Evolutionary conservation across 2,797 vertebrate genomes (phyloP).

Genomic region (Anguilla anguilla): DNA sequence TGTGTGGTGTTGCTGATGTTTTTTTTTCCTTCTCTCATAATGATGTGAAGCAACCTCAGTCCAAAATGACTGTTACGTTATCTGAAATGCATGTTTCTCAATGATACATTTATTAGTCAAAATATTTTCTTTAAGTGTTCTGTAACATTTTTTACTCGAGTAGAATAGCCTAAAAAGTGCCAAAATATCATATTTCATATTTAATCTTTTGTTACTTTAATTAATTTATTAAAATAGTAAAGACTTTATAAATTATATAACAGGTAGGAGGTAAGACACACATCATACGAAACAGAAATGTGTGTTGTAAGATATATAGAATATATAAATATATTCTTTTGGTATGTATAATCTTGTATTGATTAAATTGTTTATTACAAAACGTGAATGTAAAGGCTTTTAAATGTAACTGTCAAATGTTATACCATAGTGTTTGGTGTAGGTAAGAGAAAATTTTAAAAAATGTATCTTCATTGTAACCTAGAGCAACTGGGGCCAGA

Average conservation of each 20-base stretch:
- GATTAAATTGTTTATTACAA: slow-evolving; percentile 81
- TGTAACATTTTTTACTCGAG: not conserved
- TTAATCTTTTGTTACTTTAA: slow-evolving; percentile 42
- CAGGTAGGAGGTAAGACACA: slow-evolving; percentile 68
- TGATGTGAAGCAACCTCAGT: not conserved
- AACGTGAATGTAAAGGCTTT: slow-evolving; percentile 81
- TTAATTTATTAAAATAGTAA: slow-evolving; percentile 61
- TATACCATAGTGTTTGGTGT: slow-evolving; percentile 80
- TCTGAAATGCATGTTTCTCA: slow-evolving; percentile 30
- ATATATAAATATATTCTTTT: slow-evolving; percentile 79
- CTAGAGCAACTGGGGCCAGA: slow-evolving; percentile 56
- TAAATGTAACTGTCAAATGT: slow-evolving; percentile 74
- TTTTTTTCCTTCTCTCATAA: not conserved
- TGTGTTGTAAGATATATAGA: slow-evolving; percentile 22
- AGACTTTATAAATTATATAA: slow-evolving; percentile 53
- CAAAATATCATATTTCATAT: slow-evolving; percentile 43
- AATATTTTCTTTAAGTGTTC: not conserved
- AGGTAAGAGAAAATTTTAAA: slow-evolving; percentile 73
- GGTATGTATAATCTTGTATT: slow-evolving; percentile 80
- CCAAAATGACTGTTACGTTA: slow-evolving; percentile 37
- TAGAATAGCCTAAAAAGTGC: slow-evolving; percentile 56
- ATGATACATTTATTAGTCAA: slow-evolving; percentile 38
- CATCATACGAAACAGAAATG: slow-evolving; percentile 48
- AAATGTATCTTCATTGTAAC: slow-evolving; percentile 66
- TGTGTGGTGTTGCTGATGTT: not conserved